phyloP scores from a whole-genome alignment of 2,797 vertebrate genomes.

The Vultur gryphus region DNA sequence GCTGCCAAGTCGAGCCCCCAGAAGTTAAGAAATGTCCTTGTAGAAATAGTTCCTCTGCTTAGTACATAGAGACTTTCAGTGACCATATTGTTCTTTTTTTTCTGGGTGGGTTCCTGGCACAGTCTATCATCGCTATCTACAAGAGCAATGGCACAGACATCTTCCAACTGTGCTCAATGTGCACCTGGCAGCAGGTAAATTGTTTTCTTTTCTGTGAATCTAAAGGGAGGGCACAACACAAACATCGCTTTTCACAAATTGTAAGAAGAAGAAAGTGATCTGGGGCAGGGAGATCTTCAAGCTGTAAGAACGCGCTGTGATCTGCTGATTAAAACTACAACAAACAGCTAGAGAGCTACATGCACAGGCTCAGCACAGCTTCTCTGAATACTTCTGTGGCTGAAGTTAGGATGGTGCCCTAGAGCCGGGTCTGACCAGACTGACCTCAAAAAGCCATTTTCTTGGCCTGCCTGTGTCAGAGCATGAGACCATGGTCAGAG shows the following conservation, averaged over 20 bases:
- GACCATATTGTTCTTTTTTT: background rate
- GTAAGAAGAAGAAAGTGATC: background rate
- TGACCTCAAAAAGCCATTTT: background rate
- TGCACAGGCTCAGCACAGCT: background rate
- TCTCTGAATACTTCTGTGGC: background rate
- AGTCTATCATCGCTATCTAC: background rate
- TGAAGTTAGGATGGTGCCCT: background rate
- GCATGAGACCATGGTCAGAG: background rate
- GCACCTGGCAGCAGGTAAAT: background rate
- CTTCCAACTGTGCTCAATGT: background rate
- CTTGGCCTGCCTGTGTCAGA: background rate
- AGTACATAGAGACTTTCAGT: background rate
- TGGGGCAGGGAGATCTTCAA: background rate
- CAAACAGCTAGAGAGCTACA: background rate
- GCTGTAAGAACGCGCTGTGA: background rate
- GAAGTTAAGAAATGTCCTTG: background rate
- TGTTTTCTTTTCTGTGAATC: background rate
- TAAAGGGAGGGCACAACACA: background rate
- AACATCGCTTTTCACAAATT: background rate
- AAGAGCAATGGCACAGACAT: background rate
- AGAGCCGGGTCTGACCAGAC: background rate
- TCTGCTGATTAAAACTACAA: background rate
- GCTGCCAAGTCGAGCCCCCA: background rate
- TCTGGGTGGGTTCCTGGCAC: background rate
- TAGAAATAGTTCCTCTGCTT: background rate